Evolutionary conservation across 2,888 invertebrate species (phyloP), one percentile per base, ranked within the genome.

Genomic region (Apodemia duryi): DNA sequence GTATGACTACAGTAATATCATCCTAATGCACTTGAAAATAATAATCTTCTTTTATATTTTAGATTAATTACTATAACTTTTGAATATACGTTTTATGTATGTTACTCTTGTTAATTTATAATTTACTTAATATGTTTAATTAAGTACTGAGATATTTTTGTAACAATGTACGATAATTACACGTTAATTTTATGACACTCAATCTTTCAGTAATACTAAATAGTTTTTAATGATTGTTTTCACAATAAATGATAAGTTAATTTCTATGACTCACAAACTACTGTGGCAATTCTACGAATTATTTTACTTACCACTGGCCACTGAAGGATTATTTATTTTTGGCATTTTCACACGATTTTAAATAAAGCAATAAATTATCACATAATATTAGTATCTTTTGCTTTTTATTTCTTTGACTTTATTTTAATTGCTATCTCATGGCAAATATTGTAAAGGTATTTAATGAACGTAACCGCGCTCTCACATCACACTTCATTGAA

Each of bases 361-460:
- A 79, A 79, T 85, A 78, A 83, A 84, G 28, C 21, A 66, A 82
- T 81, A 77, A 80, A 73, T 87, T 87, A 91, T 84, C 89, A 84
- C 90, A 91, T 91, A 90, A 82, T 90, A 90, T 80, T 75, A 77
- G 81, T 79, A 84, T 74, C 74, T 77, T 74, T 71, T 69, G 77
- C 72, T 74, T 74, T 65, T 46, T 13, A 46, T 46, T 46, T 46
- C 5, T 13, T 46, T 10, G 13, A 46, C 46, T 46, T 75, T 75
- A 71, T 73, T 70, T 69, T 75, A 76, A 77, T 73, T 84, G 90
- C 89, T 91, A 91, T 84, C 89, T 83, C 90, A 91, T 91, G 76
- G 84, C 85, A 86, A 79, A 69, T 72, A 75, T 73, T 74, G 68
- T 73, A 65, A 63, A 54, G 41, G 35, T 66, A 57, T 57, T 66